Evolutionary conservation across 2,113 vertebrate species (phyloP).

Genomic region (Gracilinanus agilis): DNA sequence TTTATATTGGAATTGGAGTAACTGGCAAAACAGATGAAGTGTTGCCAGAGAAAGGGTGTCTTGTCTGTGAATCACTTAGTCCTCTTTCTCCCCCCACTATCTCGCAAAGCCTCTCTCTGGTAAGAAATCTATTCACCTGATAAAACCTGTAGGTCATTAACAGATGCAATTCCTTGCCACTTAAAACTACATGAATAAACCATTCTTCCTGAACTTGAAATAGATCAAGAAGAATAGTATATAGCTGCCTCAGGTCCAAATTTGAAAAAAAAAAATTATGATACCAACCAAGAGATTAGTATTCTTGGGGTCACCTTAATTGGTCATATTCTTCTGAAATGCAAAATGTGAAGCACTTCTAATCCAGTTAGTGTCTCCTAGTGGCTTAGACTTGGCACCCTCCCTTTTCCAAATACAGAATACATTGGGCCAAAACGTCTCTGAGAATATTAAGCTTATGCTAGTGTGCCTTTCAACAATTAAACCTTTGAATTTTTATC

Average conservation of each 20-base stretch:
- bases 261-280: slow-evolving; percentile 46
- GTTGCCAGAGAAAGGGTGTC: slow-evolving; percentile 54
- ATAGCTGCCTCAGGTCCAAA: slow-evolving; percentile 25
- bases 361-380: not conserved
- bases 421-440: not conserved
- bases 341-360: slow-evolving; percentile 43
- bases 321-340: slow-evolving; percentile 21
- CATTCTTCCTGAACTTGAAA: slow-evolving; percentile 44
- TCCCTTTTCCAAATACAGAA: not conserved
- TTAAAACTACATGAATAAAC: slow-evolving; percentile 51
- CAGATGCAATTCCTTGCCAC: not conserved
- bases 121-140: slow-evolving; percentile 50
- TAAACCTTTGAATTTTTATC: not conserved
- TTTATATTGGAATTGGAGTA: slow-evolving; percentile 46
- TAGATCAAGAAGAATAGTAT: slow-evolving; percentile 30
- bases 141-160: slow-evolving; percentile 50
- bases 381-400: slow-evolving; percentile 15
- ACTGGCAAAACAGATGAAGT: slow-evolving; percentile 51
- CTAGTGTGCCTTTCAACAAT: not conserved
- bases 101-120: slow-evolving; percentile 23
- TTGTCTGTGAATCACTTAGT: slow-evolving; percentile 42
- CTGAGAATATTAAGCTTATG: not conserved
- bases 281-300: slow-evolving; percentile 56
- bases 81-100: slow-evolving; percentile 4
- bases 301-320: slow-evolving; percentile 32